These are phyloP conservation scores for Manis javanica DNA, from an alignment of 2,797 vertebrate species.

Conservation along the genomic window DNA sequence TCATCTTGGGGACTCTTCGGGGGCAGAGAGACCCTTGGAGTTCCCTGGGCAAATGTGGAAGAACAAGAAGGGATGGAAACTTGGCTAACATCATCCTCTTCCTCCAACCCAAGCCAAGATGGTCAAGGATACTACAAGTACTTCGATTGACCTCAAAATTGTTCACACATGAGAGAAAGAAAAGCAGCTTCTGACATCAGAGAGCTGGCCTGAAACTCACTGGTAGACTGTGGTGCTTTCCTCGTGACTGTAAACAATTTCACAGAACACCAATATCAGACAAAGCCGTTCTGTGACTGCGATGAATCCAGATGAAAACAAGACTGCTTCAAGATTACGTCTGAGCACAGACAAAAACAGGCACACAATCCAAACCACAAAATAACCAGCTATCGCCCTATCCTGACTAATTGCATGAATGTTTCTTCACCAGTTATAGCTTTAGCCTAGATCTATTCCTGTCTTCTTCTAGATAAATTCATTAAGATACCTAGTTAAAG, in stretches of 20 bases:
- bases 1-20: background rate
- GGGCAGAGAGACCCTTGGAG: background rate
- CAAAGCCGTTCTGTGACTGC: background rate
- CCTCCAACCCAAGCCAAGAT: background rate
- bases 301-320: background rate
- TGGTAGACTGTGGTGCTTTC: background rate
- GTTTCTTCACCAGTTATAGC: background rate
- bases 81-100: background rate
- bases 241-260: background rate
- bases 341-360: conserved; percentile 9
- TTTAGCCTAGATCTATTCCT: background rate
- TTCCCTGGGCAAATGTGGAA: background rate
- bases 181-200: background rate
- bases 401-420: background rate
- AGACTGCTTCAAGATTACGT: background rate
- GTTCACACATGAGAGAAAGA: background rate
- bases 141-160: background rate
- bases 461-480: conserved; percentile 16
- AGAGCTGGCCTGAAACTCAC: background rate
- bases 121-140: background rate
- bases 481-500: background rate
- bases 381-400: background rate
- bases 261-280: background rate
- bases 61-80: background rate
- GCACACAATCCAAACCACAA: background rate